phyloP scores from a whole-genome alignment of 92 coral and sea anemone genomes.

The Nematostella vectensis region DNA sequence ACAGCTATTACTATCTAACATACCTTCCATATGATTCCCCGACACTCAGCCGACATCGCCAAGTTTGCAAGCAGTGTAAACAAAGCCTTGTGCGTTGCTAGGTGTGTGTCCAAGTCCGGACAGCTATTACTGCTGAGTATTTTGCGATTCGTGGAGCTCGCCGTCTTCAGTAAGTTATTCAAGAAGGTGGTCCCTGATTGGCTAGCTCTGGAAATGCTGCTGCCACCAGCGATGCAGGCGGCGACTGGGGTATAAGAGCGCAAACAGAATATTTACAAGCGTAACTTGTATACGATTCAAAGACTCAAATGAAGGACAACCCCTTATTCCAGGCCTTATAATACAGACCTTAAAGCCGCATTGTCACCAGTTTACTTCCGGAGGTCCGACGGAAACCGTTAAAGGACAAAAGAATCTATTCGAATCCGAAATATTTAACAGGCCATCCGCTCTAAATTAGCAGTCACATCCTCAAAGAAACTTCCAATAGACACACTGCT shows the following conservation, averaged over 20 bases:
- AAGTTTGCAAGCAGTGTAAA: conserved; percentile 58
- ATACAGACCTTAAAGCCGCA: too few species aligned
- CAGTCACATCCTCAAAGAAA: too few species aligned
- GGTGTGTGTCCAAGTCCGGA: conserved; percentile 53
- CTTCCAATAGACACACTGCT: too few species aligned
- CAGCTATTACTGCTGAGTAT: conserved; percentile 43
- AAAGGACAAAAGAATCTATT: too few species aligned
- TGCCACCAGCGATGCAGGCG: conserved; percentile 54
- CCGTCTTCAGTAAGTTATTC: conserved; percentile 67
- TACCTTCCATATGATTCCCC: conserved; percentile 96
- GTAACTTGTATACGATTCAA: too few species aligned
- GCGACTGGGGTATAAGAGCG: conserved; percentile 46
- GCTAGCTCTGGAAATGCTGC: conserved; percentile 50
- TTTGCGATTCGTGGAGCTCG: conserved; percentile 49
- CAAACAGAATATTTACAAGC: neutral
- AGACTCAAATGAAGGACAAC: too few species aligned
- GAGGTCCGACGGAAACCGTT: too few species aligned
- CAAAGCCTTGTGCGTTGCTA: conserved; percentile 50
- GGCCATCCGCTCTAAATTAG: too few species aligned
- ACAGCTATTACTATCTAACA: too few species aligned
- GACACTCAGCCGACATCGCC: conserved; percentile 75
- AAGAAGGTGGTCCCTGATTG: conserved; percentile 73
- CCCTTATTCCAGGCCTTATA: too few species aligned
- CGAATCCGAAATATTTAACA: too few species aligned
- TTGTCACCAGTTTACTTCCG: too few species aligned